These are phyloP conservation scores for Peromyscus californicus DNA, from an alignment of 2,113 vertebrate genomes.

Conservation along the genomic window DNA sequence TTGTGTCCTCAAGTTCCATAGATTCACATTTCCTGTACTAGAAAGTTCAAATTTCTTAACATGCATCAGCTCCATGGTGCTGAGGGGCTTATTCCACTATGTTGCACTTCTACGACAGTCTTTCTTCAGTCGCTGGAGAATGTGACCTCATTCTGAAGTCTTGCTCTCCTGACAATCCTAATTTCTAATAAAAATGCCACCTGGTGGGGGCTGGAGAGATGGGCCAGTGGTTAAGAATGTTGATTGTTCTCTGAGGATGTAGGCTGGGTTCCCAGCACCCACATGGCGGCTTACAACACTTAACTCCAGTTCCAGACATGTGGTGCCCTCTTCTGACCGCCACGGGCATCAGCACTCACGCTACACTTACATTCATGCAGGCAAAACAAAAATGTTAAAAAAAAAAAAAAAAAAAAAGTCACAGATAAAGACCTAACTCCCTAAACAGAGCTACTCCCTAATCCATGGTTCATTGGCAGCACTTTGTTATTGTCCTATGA, in stretches of 20 bases:
- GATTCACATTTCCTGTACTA: neutral
- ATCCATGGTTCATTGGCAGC: neutral
- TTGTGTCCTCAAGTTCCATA: neutral
- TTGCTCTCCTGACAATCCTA: neutral
- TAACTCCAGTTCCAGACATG: neutral
- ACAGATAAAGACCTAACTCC: neutral
- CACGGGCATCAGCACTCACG: neutral
- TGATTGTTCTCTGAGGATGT: neutral
- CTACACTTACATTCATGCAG: neutral
- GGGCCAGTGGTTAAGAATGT: neutral
- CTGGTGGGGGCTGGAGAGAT: neutral
- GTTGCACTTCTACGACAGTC: too few relatives aligned
- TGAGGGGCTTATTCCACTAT: too few relatives aligned
- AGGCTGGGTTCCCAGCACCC: neutral
- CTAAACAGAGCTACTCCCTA: neutral
- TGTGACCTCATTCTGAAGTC: neutral
- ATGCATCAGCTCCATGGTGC: neutral
- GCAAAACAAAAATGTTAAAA: neutral
- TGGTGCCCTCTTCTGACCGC: neutral
- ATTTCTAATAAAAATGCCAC: neutral
- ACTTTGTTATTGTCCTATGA: neutral
- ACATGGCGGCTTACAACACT: neutral
- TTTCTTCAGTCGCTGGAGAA: neutral
- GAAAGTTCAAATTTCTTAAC: slow-evolving; percentile 5
- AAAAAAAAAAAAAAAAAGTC: neutral